phyloP scores from a whole-genome alignment of 1,140 invertebrate species.

The Pseudomyrmex gracilis region DNA sequence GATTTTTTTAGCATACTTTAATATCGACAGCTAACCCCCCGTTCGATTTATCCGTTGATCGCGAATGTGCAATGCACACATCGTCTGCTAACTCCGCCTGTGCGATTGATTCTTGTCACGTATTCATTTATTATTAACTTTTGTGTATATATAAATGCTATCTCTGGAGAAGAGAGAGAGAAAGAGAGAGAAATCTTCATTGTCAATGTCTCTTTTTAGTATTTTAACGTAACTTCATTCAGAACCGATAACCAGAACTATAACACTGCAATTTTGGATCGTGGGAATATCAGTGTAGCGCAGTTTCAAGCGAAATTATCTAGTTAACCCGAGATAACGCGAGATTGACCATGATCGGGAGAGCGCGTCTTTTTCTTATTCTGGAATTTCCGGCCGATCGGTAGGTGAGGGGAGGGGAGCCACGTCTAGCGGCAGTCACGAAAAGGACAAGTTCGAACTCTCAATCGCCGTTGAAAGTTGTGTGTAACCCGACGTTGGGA shows the following conservation, averaged over 20 bases:
- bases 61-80: slow-evolving; percentile 55
- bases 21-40: slow-evolving; percentile 64
- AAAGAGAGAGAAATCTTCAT: neutral
- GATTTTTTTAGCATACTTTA: slow-evolving; percentile 78
- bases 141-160: neutral
- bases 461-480: slow-evolving; percentile 74
- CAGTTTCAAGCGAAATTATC: slow-evolving; percentile 23
- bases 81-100: slow-evolving; percentile 21
- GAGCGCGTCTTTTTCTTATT: slow-evolving; percentile 28
- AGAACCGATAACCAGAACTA: neutral
- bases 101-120: neutral
- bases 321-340: slow-evolving; percentile 48
- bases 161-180: neutral
- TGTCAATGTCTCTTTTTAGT: neutral
- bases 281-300: neutral
- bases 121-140: neutral
- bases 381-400: slow-evolving; percentile 41
- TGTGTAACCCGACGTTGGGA: slow-evolving; percentile 68
- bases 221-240: slow-evolving; percentile 4
- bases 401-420: neutral
- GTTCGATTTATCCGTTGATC: slow-evolving; percentile 75
- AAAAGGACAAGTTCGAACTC: slow-evolving; percentile 65
- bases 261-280: neutral
- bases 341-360: slow-evolving; percentile 40
- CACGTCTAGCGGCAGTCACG: slow-evolving; percentile 62